These are phyloP conservation scores for Paedocypris sp. DNA, from an alignment of 2,113 vertebrate species.

Conservation along the genomic window DNA sequence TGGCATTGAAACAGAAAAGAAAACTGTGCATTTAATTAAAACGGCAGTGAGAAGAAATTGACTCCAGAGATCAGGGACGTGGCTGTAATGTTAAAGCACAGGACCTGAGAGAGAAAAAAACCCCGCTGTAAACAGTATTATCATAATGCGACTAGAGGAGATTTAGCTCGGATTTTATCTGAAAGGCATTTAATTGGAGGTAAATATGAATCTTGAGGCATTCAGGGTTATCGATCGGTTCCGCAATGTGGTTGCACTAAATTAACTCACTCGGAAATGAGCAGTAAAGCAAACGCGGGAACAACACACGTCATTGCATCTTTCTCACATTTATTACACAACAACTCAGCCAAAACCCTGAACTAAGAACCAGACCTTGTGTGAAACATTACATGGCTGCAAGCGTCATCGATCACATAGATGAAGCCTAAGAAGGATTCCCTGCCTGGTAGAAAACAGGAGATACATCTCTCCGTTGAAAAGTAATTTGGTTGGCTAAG, in stretches of 20 bases:
- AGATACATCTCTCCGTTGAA: constrained; percentile 1
- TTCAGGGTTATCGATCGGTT: neutral
- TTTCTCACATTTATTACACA: constrained; percentile 5
- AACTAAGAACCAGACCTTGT: neutral
- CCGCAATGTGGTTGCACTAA: neutral
- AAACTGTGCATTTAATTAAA: neutral
- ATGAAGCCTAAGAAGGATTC: neutral
- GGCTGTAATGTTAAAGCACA: neutral
- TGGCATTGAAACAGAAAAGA: neutral
- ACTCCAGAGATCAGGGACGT: neutral
- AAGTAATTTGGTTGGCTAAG: neutral
- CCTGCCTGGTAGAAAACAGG: neutral
- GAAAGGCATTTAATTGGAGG: neutral
- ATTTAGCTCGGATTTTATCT: neutral
- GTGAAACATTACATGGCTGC: neutral
- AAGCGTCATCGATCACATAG: neutral
- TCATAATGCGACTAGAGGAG: neutral
- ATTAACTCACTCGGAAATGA: neutral
- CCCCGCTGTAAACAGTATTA: neutral
- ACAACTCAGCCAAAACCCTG: neutral
- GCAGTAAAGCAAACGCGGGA: neutral
- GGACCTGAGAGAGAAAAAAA: no score
- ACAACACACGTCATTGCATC: neutral
- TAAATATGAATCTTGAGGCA: neutral
- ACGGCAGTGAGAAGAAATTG: neutral